Base-by-base conservation (phyloP, 1,140 invertebrate genomes). In the Mya arenaria region DNA sequence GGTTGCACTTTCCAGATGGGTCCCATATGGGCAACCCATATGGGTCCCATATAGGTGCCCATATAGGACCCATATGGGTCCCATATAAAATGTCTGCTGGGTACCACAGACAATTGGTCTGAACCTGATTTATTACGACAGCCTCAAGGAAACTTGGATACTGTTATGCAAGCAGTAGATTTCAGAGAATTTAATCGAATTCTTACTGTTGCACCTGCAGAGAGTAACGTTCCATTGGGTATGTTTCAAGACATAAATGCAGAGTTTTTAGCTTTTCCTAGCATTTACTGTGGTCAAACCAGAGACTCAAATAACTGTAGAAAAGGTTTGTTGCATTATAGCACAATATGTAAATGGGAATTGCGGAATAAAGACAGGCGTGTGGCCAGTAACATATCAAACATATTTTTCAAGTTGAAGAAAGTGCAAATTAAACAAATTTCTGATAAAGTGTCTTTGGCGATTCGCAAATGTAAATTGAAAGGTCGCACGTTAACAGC, bases 381-480 rank as follows among this genome's bases (percentile, higher is more conserved):
- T n/a, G 71, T 32, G 32, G 52, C 71, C 37, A 15, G 15, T 6
- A 32, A 34, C 37, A 36, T 58, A 19, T n/a, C 48, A 34, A 23
- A 65, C 25, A 25, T 73, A 1, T 30, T 73, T 32, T 73, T 58
- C 30, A 74, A 74, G 25, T n/a, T 56, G 19, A 74, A 74, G 60
- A 60, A 58, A 36, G 5, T 74, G 17, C 56, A 74, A 36, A 36
- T 60, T 0, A 74, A 74, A 58, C 52, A 37, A 0, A 74, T 74
- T 58, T n/a, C 23, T 15, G 71, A 74, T 36, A 48, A 63, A 52
- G 82, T 62, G n/a, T 37, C 5, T 32, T 23, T 84, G 8, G 63
- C 74, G 10, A 37, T 84, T 0, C 65, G 75, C 30, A 79, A 79
- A 65, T 30, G 41, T 62, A 84, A 79, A 65, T 36, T 28, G 30